A percentile compares a stretch with the other conserved stretches of the same genome.
Evolutionary conservation across 2,113 vertebrate genomes (phyloP).

Genomic region (Phocoena phocoena): DNA sequence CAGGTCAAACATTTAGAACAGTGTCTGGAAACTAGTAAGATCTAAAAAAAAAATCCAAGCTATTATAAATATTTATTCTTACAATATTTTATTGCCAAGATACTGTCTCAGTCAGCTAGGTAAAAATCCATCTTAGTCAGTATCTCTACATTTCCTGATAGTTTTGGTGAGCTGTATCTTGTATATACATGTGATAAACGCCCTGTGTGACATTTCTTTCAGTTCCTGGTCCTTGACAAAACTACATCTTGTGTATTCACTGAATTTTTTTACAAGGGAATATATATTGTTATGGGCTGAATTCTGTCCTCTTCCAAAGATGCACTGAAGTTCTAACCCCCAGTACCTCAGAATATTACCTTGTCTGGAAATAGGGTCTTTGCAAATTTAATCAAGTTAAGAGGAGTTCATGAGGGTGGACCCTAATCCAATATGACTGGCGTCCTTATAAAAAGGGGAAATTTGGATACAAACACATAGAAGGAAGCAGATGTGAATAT

Average conservation of each 20-base stretch:
- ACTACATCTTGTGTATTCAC: not conserved
- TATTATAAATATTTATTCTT: conserved; percentile 14
- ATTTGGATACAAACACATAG: not conserved
- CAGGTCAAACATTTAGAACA: not conserved
- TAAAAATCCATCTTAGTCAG: not conserved
- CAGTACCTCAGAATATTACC: not conserved
- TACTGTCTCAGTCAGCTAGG: not conserved
- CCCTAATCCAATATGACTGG: not conserved
- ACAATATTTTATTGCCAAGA: not conserved
- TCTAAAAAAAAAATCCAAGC: not conserved
- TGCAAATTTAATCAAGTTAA: not conserved
- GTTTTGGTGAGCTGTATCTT: not conserved
- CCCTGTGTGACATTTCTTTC: not conserved
- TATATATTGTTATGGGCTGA: not conserved
- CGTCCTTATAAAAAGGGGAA: not conserved
- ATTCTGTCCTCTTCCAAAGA: not conserved
- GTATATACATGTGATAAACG: not conserved
- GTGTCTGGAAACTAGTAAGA: not conserved
- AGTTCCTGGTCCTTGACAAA: not conserved
- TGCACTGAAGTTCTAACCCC: not conserved
- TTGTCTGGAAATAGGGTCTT: not conserved
- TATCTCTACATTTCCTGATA: not conserved
- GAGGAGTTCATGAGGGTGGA: not conserved
- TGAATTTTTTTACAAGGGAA: not conserved
- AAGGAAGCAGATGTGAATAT: not conserved